These are phyloP conservation scores for Mamestra brassicae DNA, from an alignment of 2,888 invertebrate genomes.

Conservation along the genomic window DNA sequence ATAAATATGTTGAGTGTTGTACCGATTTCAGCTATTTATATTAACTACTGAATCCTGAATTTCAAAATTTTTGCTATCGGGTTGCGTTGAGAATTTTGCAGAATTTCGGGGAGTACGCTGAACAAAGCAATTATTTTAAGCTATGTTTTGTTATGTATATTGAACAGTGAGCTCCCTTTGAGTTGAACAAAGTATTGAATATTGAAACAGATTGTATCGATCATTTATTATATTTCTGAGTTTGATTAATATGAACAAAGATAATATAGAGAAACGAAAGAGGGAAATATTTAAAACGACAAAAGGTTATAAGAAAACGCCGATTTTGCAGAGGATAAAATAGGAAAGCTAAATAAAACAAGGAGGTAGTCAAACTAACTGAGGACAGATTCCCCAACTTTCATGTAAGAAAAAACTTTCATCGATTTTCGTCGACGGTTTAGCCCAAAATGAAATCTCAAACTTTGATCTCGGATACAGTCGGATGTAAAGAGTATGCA, in stretches of 20 bases:
- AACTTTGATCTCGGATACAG: slow-evolving; percentile 44
- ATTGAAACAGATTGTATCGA: neutral
- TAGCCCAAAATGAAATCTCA: slow-evolving; percentile 38
- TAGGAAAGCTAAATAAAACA: neutral
- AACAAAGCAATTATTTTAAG: slow-evolving; percentile 5
- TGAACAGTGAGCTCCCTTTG: neutral
- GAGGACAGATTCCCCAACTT: neutral
- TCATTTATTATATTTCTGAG: neutral
- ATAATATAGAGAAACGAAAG: neutral
- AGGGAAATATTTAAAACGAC: neutral
- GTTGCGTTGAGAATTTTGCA: neutral
- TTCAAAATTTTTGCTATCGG: neutral
- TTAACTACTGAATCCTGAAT: neutral
- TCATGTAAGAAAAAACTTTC: slow-evolving; percentile 2
- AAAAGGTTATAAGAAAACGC: neutral
- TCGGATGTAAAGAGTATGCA: slow-evolving; percentile 19
- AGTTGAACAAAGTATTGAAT: neutral
- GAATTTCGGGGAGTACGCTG: neutral
- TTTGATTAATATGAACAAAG: neutral
- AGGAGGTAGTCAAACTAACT: neutral
- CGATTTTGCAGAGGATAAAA: neutral
- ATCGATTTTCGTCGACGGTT: slow-evolving; percentile 28
- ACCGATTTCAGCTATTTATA: slow-evolving; percentile 15
- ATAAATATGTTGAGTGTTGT: slow-evolving; percentile 12
- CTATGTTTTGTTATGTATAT: neutral